Evolutionary conservation across 2,113 vertebrate species (phyloP).

Genomic region (Labeo rohita): DNA sequence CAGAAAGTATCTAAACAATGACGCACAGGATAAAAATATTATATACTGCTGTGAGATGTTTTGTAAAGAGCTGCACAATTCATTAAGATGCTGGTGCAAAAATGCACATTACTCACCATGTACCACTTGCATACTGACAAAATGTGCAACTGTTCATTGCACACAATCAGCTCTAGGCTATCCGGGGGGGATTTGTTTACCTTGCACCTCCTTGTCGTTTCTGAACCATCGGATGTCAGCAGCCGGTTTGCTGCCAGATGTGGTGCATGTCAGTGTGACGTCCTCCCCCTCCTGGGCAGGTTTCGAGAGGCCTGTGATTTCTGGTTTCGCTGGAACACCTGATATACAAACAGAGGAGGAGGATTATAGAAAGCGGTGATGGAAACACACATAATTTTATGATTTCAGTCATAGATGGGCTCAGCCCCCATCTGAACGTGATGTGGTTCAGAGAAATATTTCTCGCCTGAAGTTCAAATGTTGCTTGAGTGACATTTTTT

Average conservation of each 20-base stretch:
- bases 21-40: no score
- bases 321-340: conserved; percentile 93
- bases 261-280: conserved; percentile 93
- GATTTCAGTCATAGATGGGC: background rate
- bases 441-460: background rate
- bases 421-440: background rate
- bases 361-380: background rate
- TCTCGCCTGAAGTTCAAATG: background rate
- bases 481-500: background rate
- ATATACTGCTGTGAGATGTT: background rate
- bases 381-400: background rate
- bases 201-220: conserved; percentile 96
- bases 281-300: conserved; percentile 91
- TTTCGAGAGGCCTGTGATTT: conserved; percentile 92
- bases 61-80: background rate
- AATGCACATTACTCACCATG: background rate
- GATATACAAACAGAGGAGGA: conserved; percentile 38
- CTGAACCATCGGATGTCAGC: conserved; percentile 96
- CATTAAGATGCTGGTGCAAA: background rate
- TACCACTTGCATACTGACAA: background rate
- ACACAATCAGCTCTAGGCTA: background rate
- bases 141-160: background rate
- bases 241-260: conserved; percentile 94
- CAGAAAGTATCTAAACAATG: background rate
- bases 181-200: conserved; percentile 69